These are phyloP conservation scores for Arremon brunneinucha DNA, from an alignment of 2,797 vertebrate genomes.

Conservation along the genomic window DNA sequence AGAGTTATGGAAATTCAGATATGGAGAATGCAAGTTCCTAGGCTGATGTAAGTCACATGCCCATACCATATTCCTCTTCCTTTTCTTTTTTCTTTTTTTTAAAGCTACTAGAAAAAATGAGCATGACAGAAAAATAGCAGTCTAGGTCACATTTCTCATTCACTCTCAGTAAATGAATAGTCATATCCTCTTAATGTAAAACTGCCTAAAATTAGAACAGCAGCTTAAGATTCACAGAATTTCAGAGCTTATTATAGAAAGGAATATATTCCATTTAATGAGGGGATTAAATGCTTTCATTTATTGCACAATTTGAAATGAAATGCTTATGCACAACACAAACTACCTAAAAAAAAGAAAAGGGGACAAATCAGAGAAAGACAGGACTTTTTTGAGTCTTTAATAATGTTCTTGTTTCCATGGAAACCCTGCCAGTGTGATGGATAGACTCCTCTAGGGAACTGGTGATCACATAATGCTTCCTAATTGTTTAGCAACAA, in stretches of 20 bases:
- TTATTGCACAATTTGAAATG: background rate
- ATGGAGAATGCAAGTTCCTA: background rate
- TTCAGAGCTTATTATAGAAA: slow-evolving; percentile 4
- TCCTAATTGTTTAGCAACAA: background rate
- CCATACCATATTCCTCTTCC: background rate
- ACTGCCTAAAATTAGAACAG: background rate
- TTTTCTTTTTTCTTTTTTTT: background rate
- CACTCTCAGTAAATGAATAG: background rate
- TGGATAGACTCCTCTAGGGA: background rate
- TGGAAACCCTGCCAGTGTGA: background rate
- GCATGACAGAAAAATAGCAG: background rate
- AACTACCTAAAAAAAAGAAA: background rate
- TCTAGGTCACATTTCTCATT: background rate
- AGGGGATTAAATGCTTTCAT: background rate
- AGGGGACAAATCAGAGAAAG: background rate
- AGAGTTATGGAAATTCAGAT: background rate
- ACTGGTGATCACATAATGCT: background rate
- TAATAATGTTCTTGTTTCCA: background rate
- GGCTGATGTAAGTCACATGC: background rate
- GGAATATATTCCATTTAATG: background rate
- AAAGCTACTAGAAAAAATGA: background rate
- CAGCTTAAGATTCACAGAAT: background rate
- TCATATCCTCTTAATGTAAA: background rate
- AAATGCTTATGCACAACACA: background rate
- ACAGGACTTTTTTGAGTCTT: background rate